A percentile compares a stretch with the other conserved stretches of the same genome.
Evolutionary conservation across 92 coral and sea anemone genomes (phyloP).

Genomic region (Palythoa caribaeorum): DNA sequence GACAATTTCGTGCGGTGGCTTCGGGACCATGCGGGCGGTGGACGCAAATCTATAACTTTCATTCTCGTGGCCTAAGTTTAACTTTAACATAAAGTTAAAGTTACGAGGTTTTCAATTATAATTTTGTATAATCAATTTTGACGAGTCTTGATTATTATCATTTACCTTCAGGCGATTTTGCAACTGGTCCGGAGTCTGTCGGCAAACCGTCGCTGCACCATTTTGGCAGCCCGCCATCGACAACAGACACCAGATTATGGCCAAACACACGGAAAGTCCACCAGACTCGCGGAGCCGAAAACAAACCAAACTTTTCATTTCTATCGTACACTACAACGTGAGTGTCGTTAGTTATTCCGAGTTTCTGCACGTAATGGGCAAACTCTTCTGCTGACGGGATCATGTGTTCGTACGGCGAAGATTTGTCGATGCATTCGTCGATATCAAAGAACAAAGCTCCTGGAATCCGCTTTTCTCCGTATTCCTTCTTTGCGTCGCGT

Average conservation of each 20-base stretch:
- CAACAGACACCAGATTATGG: conserved; percentile 87
- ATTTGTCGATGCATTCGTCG: conserved; percentile 85
- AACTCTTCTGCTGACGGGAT: conserved; percentile 82
- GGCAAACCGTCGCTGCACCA: conserved; percentile 86
- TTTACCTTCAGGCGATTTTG: conserved; percentile 52
- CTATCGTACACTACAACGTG: conserved; percentile 93
- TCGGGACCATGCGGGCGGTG: no score
- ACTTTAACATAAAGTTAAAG: no score
- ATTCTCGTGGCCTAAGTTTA: no score
- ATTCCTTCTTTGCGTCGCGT: conserved; percentile 80
- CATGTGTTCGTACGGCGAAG: conserved; percentile 83
- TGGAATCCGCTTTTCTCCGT: conserved; percentile 76
- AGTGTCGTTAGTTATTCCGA: conserved; percentile 89
- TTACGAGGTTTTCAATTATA: no score
- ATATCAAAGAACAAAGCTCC: conserved; percentile 91
- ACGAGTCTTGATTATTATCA: neutral
- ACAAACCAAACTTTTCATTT: conserved; percentile 76
- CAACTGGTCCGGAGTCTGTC: conserved; percentile 73
- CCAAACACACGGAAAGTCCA: conserved; percentile 96
- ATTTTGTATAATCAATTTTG: no score
- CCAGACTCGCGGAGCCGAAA: conserved; percentile 97
- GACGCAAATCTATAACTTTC: no score
- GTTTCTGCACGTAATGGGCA: conserved; percentile 78
- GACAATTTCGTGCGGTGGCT: no score
- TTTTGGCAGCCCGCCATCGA: conserved; percentile 90